Evolutionary conservation across 2,113 vertebrate species (phyloP), one percentile per base, ranked within the genome.

Genomic region (Pseudorectes ferrugineus): DNA sequence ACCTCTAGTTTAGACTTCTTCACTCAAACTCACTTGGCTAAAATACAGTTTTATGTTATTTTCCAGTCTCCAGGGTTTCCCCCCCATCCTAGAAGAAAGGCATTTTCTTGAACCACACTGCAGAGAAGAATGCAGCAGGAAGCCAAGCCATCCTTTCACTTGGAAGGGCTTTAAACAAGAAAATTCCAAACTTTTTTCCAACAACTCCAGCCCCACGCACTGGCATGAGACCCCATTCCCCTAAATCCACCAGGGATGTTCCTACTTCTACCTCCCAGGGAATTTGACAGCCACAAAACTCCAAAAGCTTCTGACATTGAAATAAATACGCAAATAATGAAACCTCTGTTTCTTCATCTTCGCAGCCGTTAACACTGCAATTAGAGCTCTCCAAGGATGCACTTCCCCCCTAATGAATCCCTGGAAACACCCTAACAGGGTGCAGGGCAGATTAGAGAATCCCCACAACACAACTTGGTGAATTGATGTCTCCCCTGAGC

Each of bases 41-140:
- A 90, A 93, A 88, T 11, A 76, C 45, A 70, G 42, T 67, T 93
- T 59, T 55, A 29, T 59, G 63, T 80, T 96, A 89, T 89, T 96
- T 95, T 97, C 88, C 82, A 80, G 72, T 80, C 93, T 93, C 94
- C 70, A 74, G 72, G 82, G 87, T 48, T 94, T 77, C 68, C 61
- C 91, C 49, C 55, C 43, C 58, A 77, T 84, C 79, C 85, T 62
- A 66, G 51, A 90, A 95, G 84, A 93, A 93, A 91, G 80, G 83
- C 83, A 91, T 95, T 96, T 96, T 91, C 89, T 91, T 82, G 91
- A 95, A 95, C 91, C 92, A 83, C 87, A 79, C 81, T 82, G 81
- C 62, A 91, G 91, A 89, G 77, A 95, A 95, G 66, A 94, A 96
- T 86, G 95, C 65, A 95, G 88, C 65, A 93, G 63, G 82, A 94